phyloP scores from a whole-genome alignment of 1,140 invertebrate species.

The Choristoneura fumiferana region DNA sequence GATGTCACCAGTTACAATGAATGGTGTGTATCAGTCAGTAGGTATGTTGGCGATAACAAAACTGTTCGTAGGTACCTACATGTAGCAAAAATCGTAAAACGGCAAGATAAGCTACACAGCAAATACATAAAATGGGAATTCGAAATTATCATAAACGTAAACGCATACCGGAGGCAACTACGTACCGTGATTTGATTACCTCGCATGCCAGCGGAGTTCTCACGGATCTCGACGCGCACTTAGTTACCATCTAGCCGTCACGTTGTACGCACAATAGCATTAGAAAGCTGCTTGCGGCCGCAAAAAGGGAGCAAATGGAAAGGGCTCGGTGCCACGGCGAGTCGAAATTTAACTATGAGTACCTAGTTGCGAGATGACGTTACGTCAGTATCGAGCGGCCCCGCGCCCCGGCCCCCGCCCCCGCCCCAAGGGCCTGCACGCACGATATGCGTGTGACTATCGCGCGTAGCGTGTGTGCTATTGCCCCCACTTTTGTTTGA shows the following conservation, averaged over 20 bases:
- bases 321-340: constrained; percentile 44
- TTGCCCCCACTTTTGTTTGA: constrained; percentile 51
- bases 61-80: too few relatives aligned
- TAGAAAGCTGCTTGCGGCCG: constrained; percentile 72
- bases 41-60: too few relatives aligned
- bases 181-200: constrained; percentile 24
- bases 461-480: constrained; percentile 44
- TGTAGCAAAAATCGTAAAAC: background rate
- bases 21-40: too few relatives aligned
- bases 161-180: constrained; percentile 24
- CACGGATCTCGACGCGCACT: constrained; percentile 59
- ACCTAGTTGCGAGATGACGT: constrained; percentile 54
- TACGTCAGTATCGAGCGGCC: constrained; percentile 65
- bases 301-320: constrained; percentile 67
- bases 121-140: background rate
- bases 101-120: background rate
- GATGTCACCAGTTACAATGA: too few relatives aligned
- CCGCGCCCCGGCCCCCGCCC: constrained; percentile 37
- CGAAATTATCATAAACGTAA: background rate
- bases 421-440: constrained; percentile 36
- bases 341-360: background rate
- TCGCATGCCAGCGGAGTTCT: constrained; percentile 49
- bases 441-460: constrained; percentile 36
- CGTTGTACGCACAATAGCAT: constrained; percentile 62
- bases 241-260: constrained; percentile 51